Evolutionary conservation across 2,113 vertebrate species (phyloP).

Genomic region (Dasyurus viverrinus): DNA sequence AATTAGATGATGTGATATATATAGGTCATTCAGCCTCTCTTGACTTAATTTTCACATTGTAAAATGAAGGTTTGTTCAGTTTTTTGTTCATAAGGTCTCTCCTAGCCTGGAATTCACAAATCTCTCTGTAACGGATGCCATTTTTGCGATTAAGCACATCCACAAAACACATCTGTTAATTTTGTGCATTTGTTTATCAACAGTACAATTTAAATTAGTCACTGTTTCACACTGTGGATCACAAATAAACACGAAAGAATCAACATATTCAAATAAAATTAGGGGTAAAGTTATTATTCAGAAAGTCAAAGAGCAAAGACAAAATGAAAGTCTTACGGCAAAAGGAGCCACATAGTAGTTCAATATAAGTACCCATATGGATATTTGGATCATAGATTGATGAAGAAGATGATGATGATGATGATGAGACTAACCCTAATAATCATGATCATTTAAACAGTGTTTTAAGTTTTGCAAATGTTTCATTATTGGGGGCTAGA

Average conservation of each 20-base stretch:
- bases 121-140: not conserved
- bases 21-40: not conserved
- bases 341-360: not conserved
- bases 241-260: conserved; percentile 62
- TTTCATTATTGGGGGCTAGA: not conserved
- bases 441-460: not conserved
- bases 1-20: rapidly evolving
- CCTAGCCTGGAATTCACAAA: rapidly evolving
- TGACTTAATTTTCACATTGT: rapidly evolving
- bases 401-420: not conserved
- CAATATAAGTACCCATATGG: not conserved
- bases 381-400: not conserved
- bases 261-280: conserved; percentile 43
- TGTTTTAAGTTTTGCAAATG: not conserved
- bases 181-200: conserved; percentile 71
- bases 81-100: rapidly evolving
- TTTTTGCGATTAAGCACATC: conserved; percentile 59
- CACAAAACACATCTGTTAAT: conserved; percentile 72
- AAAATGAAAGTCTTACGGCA: not conserved
- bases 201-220: conserved; percentile 73
- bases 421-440: not conserved
- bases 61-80: rapidly evolving
- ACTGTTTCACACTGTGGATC: conserved; percentile 75
- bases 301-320: rapidly evolving
- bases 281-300: not conserved